Evolutionary conservation across 2,888 invertebrate genomes (phyloP).

Genomic region (Frankliniella intonsa): DNA sequence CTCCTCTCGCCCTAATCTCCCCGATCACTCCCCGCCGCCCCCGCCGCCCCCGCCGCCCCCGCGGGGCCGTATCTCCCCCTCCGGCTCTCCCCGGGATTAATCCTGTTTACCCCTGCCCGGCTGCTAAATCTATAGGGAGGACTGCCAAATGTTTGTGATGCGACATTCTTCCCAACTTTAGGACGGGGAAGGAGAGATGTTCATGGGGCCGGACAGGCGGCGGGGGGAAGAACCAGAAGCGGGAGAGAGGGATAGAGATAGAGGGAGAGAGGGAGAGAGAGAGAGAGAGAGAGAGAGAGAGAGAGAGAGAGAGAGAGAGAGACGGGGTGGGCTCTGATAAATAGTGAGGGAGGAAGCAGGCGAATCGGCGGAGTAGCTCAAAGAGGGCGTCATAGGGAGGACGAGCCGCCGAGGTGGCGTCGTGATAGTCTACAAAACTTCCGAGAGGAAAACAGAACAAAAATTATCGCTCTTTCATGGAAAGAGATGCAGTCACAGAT

Average conservation of each 20-base stretch:
- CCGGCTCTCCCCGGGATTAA: conserved; percentile 1
- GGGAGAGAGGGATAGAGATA: not conserved
- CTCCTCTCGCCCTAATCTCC: conserved; percentile 22
- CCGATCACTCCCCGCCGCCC: conserved; percentile 8
- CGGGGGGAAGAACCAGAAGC: too few species aligned
- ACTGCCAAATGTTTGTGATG: conserved; percentile 25
- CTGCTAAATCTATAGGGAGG: conserved; percentile 23
- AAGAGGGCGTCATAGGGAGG: too few species aligned
- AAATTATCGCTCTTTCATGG: too few species aligned
- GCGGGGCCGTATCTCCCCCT: not conserved
- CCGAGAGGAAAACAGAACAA: too few species aligned
- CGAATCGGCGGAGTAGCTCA: too few species aligned
- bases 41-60: not conserved
- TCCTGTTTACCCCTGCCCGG: conserved; percentile 18
- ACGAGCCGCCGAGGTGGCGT: too few species aligned
- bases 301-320: too few species aligned
- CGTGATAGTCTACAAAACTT: too few species aligned
- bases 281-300: too few species aligned
- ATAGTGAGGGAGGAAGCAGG: too few species aligned
- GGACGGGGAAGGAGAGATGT: not conserved
- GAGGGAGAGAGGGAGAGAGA: not conserved
- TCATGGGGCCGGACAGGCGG: not conserved
- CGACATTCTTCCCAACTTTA: conserved; percentile 7
- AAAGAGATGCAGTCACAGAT: too few species aligned
- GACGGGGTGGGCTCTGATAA: too few species aligned